These are phyloP conservation scores for Oenanthe melanoleuca DNA, from an alignment of 2,113 vertebrate species.

Conservation along the genomic window DNA sequence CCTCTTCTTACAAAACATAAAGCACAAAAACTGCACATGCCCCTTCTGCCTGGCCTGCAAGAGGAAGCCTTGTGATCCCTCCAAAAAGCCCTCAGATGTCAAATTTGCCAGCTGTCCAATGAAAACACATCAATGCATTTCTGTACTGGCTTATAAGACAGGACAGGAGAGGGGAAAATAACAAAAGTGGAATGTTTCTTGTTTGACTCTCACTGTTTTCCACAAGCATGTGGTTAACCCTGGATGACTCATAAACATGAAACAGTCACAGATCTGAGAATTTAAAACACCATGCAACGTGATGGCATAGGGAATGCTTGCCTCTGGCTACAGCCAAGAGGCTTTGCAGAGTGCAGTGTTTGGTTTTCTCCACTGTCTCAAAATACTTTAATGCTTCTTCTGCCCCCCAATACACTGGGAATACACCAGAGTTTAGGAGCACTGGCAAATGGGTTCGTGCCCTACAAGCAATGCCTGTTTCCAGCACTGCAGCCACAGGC, in stretches of 20 bases:
- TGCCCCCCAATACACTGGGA: neutral
- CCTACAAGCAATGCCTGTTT: neutral
- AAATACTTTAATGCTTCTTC: neutral
- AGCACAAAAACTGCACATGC: neutral
- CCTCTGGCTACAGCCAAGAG: neutral
- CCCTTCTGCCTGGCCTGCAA: neutral
- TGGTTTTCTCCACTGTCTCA: neutral
- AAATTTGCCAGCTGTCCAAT: neutral
- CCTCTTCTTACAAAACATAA: accelerated
- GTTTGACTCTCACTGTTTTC: neutral
- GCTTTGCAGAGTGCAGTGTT: neutral
- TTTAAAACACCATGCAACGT: accelerated
- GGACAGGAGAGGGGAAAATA: neutral
- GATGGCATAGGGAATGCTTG: accelerated
- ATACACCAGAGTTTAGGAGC: accelerated
- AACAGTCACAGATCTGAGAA: neutral
- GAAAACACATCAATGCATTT: neutral
- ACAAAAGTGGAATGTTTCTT: neutral
- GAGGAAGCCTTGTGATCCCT: neutral
- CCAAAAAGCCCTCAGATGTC: neutral
- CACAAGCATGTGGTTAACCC: neutral
- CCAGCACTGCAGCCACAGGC: neutral
- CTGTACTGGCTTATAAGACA: neutral
- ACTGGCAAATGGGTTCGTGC: accelerated
- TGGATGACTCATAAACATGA: neutral